Evolutionary conservation across 2,888 invertebrate genomes (phyloP).

Genomic region (Drosophila koepferae): DNA sequence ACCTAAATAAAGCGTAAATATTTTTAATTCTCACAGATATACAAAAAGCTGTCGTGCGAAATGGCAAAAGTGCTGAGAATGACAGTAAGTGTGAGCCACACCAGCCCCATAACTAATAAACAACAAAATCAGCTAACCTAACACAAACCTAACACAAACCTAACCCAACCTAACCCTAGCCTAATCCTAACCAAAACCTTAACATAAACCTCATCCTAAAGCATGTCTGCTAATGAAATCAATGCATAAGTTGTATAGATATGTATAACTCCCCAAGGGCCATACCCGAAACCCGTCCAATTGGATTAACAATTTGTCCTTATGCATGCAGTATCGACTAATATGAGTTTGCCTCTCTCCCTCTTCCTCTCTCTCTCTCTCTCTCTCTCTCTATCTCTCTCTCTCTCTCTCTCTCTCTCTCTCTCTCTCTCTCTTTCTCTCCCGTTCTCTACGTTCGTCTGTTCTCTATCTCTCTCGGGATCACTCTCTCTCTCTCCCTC

Average conservation of each 20-base stretch:
- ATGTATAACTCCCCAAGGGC: background rate
- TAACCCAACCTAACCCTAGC: slow-evolving; percentile 7
- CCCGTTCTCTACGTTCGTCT: slow-evolving; percentile 47
- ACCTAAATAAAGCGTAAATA: slow-evolving; percentile 67
- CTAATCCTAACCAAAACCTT: background rate
- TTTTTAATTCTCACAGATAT: slow-evolving; percentile 84
- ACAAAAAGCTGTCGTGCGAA: slow-evolving; percentile 82
- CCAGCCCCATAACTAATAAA: slow-evolving; percentile 17
- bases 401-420: slow-evolving; percentile 43
- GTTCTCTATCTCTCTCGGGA: slow-evolving; percentile 19
- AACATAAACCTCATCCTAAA: background rate
- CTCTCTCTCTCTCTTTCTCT: slow-evolving; percentile 40
- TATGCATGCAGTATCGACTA: slow-evolving; percentile 29
- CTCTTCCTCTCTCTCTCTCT: slow-evolving; percentile 53
- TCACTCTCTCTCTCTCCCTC: slow-evolving; percentile 46
- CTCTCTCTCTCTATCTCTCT: slow-evolving; percentile 37
- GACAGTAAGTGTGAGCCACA: slow-evolving; percentile 81
- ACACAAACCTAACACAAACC: background rate
- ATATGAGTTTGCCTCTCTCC: slow-evolving; percentile 22
- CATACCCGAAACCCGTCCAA: background rate
- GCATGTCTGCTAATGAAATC: slow-evolving; percentile 6
- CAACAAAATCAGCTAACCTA: slow-evolving; percentile 1
- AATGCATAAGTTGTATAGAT: background rate
- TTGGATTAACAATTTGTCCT: background rate
- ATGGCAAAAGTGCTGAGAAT: slow-evolving; percentile 83